Percentiles rank a stretch among this genome's conserved stretches.
Conservation (phyloP, 1,140 invertebrate genomes). For the Nomia melanderi region DNA sequence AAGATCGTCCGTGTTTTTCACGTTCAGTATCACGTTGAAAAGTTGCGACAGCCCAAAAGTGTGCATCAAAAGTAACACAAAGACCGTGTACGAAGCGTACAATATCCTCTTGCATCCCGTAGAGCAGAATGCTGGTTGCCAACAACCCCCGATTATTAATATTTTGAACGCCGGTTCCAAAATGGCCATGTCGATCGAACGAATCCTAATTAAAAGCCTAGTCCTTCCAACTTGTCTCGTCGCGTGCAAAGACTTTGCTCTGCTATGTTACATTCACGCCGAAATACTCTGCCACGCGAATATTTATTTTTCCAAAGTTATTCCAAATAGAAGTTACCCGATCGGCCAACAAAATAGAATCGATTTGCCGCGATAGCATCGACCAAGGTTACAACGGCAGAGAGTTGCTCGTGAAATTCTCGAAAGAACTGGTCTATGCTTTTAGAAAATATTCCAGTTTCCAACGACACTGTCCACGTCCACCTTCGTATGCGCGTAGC, state of each 20-base stretch:
- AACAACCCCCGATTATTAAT: conserved; percentile 46
- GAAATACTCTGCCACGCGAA: too few species aligned
- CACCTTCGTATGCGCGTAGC: neutral
- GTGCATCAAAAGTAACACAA: conserved; percentile 31
- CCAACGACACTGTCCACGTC: neutral
- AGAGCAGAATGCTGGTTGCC: conserved; percentile 34
- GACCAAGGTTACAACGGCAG: too few species aligned
- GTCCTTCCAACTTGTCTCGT: too few species aligned
- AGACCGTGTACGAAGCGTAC: conserved; percentile 20
- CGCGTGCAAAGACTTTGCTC: too few species aligned
- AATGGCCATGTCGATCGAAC: conserved; percentile 13
- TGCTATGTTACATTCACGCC: too few species aligned
- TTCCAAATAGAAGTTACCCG: too few species aligned
- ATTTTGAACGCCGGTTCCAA: conserved; percentile 49
- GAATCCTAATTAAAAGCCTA: too few species aligned
- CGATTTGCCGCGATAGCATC: too few species aligned
- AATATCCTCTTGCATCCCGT: neutral
- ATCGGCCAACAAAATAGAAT: too few species aligned
- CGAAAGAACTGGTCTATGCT: neutral
- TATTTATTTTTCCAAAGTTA: too few species aligned
- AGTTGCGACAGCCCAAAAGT: conserved; percentile 49
- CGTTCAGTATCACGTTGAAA: conserved; percentile 44
- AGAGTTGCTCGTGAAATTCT: too few species aligned
- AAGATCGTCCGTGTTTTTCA: conserved; percentile 38
- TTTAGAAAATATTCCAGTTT: neutral